phyloP scores from a whole-genome alignment of 2,797 vertebrate genomes.

The Characodon lateralis region DNA sequence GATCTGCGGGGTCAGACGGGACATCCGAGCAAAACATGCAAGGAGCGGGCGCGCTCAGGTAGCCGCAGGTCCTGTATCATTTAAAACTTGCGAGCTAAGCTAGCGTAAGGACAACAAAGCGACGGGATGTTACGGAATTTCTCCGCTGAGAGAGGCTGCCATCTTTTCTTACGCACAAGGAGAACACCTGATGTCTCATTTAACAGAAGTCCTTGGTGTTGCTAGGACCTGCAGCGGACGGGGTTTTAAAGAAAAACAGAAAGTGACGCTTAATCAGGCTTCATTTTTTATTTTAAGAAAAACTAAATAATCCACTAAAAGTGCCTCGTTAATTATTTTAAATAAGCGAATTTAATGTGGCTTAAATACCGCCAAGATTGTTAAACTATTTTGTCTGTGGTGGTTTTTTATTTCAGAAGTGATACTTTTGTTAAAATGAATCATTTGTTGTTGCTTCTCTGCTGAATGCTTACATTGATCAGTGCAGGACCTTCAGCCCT shows the following conservation, averaged over 20 bases:
- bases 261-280: background rate
- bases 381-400: background rate
- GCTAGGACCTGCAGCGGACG: background rate
- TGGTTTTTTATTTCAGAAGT: background rate
- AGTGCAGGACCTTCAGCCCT: background rate
- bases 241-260: background rate
- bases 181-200: constrained; percentile 39
- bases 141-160: constrained; percentile 57
- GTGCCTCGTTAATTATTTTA: too few species aligned
- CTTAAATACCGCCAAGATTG: background rate
- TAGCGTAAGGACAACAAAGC: constrained; percentile 63
- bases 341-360: background rate
- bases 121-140: constrained; percentile 53
- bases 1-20: constrained; percentile 28
- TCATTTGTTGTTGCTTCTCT: background rate
- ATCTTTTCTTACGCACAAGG: constrained; percentile 53
- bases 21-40: background rate
- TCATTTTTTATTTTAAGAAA: background rate
- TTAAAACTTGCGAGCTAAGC: constrained; percentile 28
- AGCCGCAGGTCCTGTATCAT: background rate
- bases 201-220: background rate
- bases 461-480: too few species aligned
- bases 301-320: background rate
- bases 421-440: background rate
- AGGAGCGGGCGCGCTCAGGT: background rate